Conservation (phyloP, 2,797 vertebrate genomes). For the Syngnathus acus region DNA sequence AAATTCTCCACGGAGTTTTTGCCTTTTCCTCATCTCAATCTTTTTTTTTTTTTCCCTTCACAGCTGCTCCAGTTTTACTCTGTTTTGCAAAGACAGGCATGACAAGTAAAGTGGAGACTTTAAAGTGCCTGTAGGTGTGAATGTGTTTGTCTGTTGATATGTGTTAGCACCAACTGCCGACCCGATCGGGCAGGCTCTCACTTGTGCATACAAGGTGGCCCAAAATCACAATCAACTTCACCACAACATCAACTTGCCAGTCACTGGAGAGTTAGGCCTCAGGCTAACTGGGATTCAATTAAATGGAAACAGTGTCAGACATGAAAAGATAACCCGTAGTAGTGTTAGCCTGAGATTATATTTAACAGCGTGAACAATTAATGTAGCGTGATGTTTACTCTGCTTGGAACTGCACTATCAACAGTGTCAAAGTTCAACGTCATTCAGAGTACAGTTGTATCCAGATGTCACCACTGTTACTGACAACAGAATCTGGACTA, state of each 20-base stretch:
- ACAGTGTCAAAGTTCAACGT: neutral
- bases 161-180: conserved; percentile 22
- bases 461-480: neutral
- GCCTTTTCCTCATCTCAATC: neutral
- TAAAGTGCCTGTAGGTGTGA: conserved; percentile 30
- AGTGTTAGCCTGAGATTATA: conserved; percentile 7
- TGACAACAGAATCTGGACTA: too few species aligned
- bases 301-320: conserved; percentile 17
- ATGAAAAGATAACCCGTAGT: conserved; percentile 16
- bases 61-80: conserved; percentile 10
- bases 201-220: conserved; percentile 1
- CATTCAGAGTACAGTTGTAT: neutral
- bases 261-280: conserved; percentile 10
- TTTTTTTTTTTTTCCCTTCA: neutral
- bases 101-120: conserved; percentile 21
- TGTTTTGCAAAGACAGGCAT: conserved; percentile 15
- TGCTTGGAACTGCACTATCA: neutral
- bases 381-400: conserved; percentile 4
- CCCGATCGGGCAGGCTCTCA: conserved; percentile 13
- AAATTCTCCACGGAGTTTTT: conserved; percentile 1
- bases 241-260: conserved; percentile 19
- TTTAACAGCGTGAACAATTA: conserved; percentile 1
- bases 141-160: conserved; percentile 21
- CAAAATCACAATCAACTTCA: conserved; percentile 2
- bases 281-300: conserved; percentile 22